Percentiles rank a stretch among this genome's conserved stretches.
These are phyloP conservation scores for Vesta saturnalis DNA, from an alignment of 2,888 invertebrate species.

Conservation along the genomic window DNA sequence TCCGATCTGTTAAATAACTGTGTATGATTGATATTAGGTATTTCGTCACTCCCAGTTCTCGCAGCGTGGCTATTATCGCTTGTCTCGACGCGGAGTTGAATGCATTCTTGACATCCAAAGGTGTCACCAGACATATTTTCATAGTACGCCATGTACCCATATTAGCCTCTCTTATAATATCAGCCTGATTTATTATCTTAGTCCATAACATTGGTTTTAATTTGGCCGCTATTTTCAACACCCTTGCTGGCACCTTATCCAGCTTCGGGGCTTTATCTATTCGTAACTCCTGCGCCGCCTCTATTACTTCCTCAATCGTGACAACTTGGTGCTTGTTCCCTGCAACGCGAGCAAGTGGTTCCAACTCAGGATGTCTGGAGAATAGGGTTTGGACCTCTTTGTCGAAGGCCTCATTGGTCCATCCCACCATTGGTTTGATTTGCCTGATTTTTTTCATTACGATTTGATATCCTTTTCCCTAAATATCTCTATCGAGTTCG, in stretches of 20 bases:
- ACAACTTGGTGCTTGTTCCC: neutral
- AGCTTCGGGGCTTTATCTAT: neutral
- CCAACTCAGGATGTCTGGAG: neutral
- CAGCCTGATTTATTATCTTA: neutral
- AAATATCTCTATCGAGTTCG: neutral
- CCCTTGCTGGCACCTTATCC: neutral
- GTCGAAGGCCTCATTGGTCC: neutral
- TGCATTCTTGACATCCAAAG: no score
- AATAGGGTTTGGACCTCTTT: neutral
- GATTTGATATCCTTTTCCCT: constrained; percentile 5
- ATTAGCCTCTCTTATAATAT: neutral
- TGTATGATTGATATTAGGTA: no score
- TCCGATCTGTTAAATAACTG: neutral
- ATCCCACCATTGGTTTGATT: neutral
- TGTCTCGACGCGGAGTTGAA: neutral
- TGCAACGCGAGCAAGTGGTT: neutral
- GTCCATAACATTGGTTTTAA: neutral
- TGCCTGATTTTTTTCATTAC: neutral
- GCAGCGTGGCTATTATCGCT: no score
- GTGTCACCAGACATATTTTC: no score
- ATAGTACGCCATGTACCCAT: neutral
- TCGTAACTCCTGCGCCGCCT: neutral
- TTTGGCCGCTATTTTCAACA: neutral
- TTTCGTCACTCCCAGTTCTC: no score
- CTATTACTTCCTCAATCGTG: neutral